Evolutionary conservation across 2,113 vertebrate species (phyloP), one percentile per base, ranked within the genome.

Genomic region (Sturnira hondurensis): DNA sequence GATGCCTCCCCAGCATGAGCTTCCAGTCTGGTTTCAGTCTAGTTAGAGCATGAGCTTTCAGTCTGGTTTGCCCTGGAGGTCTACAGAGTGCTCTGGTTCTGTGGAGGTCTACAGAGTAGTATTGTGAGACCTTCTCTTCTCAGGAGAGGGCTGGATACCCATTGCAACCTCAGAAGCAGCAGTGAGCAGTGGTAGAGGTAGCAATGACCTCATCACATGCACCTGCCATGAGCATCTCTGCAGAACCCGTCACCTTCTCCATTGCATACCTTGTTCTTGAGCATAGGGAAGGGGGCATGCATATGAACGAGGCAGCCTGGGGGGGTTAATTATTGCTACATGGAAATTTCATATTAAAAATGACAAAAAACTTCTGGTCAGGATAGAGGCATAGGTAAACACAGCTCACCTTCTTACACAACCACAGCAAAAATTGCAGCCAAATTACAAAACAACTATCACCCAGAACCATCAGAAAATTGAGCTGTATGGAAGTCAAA

Each of bases 1-100:
- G 19, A 56, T 28, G 58, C 52, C 47, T 68, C 12, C 47, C 47
- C 17, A 70, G 10, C 19, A 43, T 63, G 80, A 41, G 9, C 26
- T n/a, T 95, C 76, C 83, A n/a, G 4, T 50, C 50, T 52, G 15
- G 47, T 92, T 83, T 67, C n/a, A n/a, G n/a, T 50, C 63, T 52
- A 71, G 43, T 41, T n/a, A 43, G 43, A 88, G 20, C n/a, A 41
- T 17, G 13, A 41, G 9, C 26, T n/a, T 95, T 82, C 83, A n/a
- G 4, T 50, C 50, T 52, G 15, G 47, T 92, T 83, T 67, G 22
- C 61, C 77, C n/a, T 83, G 41, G 45, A 92, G 33, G 11, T 20
- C 77, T 56, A 20, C 58, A 2, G 12, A 61, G 22, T 65, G 19
- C 50, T 50, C 50, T 52, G 15, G 47, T 92, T 83, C 68, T 28